phyloP scores from a whole-genome alignment of 2,888 invertebrate genomes.

The Vesta saturnalis region DNA sequence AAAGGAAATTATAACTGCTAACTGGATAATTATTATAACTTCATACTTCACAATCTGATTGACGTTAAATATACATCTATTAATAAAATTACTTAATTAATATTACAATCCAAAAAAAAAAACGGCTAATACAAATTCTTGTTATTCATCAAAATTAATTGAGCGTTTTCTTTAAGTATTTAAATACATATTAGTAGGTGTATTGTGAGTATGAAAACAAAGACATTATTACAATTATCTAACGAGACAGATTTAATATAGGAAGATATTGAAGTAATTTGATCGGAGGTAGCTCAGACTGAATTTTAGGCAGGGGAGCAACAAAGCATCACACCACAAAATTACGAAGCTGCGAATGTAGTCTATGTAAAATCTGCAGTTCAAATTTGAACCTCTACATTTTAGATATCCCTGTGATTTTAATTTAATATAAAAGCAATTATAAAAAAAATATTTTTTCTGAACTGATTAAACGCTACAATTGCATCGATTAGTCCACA shows the following conservation, averaged over 20 bases:
- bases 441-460: background rate
- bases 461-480: background rate
- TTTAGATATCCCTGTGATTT: background rate
- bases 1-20: conserved; percentile 17
- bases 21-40: conserved; percentile 19
- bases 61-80: conserved; percentile 13
- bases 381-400: background rate
- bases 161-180: background rate
- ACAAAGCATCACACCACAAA: conserved; percentile 52
- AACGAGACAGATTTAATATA: conserved; percentile 22
- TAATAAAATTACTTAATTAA: conserved; percentile 7
- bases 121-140: background rate
- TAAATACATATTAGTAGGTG: background rate
- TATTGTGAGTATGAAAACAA: background rate
- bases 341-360: conserved; percentile 49
- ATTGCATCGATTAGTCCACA: too few relatives aligned
- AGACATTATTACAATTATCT: conserved; percentile 8
- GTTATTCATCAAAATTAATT: conserved; percentile 4
- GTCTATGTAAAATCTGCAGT: conserved; percentile 45
- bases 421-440: background rate
- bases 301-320: conserved; percentile 38
- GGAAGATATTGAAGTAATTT: conserved; percentile 34
- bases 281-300: conserved; percentile 32
- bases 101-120: conserved; percentile 5
- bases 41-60: conserved; percentile 19